Conservation (phyloP, 2,888 invertebrate species). For the Amblyteles armatorius region DNA sequence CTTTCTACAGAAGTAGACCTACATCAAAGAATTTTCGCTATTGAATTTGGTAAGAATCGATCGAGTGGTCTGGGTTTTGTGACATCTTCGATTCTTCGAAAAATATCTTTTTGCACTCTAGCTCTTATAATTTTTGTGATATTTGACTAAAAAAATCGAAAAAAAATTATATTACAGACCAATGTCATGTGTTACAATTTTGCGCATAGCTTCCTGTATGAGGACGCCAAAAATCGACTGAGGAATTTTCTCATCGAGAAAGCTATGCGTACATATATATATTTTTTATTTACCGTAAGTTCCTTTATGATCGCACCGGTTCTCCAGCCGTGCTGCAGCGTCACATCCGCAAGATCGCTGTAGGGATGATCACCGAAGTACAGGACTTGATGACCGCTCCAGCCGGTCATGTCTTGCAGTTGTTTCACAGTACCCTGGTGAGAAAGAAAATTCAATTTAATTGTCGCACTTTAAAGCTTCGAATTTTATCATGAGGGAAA, state of each 20-base stretch:
- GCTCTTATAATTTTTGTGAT: too few species aligned
- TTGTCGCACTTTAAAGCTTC: neutral
- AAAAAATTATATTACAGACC: too few species aligned
- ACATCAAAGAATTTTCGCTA: too few species aligned
- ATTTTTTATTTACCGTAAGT: slow-evolving; percentile 88
- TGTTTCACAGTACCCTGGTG: slow-evolving; percentile 95
- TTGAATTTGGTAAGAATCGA: too few species aligned
- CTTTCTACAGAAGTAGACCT: too few species aligned
- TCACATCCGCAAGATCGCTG: slow-evolving; percentile 98
- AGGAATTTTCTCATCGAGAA: too few species aligned
- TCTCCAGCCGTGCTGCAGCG: slow-evolving; percentile 98
- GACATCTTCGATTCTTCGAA: too few species aligned
- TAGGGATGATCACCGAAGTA: slow-evolving; percentile 99
- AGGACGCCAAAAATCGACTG: too few species aligned
- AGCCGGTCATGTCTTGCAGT: slow-evolving; percentile 96
- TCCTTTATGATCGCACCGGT: slow-evolving; percentile 99
- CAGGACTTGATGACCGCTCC: slow-evolving; percentile 96
- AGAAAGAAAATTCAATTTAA: neutral
- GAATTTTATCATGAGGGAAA: neutral
- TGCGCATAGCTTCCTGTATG: too few species aligned
- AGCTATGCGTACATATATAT: neutral
- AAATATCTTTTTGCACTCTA: neutral
- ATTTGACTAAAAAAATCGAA: too few species aligned
- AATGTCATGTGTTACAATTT: too few species aligned
- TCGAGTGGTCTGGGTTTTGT: too few species aligned